A percentile compares a stretch with the other conserved stretches of the same genome.
phyloP scores from a whole-genome alignment of 2,113 vertebrate species.

The Passerina amoena region DNA sequence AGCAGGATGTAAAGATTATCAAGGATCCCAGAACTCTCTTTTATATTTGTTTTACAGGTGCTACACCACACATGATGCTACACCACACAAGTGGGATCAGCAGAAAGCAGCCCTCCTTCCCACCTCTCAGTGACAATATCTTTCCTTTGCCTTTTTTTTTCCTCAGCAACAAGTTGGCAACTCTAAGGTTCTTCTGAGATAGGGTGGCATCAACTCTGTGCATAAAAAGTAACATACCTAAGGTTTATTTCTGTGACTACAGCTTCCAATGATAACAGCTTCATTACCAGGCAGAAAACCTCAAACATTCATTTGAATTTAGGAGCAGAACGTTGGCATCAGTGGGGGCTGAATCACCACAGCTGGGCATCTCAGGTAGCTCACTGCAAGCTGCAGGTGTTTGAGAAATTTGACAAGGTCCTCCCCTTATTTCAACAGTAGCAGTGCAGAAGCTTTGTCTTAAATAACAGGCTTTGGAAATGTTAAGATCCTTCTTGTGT shows the following conservation, averaged over 20 bases:
- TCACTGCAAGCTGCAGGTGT: not conserved
- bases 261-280: not conserved
- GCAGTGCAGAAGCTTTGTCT: not conserved
- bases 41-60: not conserved
- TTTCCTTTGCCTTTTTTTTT: not conserved
- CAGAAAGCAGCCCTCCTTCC: not conserved
- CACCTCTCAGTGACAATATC: not conserved
- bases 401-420: not conserved
- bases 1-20: not conserved
- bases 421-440: not conserved
- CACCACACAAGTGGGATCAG: not conserved
- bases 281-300: not conserved
- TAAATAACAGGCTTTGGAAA: not conserved
- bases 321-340: not conserved
- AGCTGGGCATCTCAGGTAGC: not conserved
- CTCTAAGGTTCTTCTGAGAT: not conserved
- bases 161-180: not conserved
- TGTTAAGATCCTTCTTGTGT: not conserved
- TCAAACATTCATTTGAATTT: not conserved
- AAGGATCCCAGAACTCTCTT: not conserved
- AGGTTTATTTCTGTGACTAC: not conserved
- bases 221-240: not conserved
- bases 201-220: not conserved
- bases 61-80: not conserved
- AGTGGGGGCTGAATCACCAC: not conserved